Conservation (phyloP, 2,888 invertebrate species). For the Zhuqinia jingwanae region DNA sequence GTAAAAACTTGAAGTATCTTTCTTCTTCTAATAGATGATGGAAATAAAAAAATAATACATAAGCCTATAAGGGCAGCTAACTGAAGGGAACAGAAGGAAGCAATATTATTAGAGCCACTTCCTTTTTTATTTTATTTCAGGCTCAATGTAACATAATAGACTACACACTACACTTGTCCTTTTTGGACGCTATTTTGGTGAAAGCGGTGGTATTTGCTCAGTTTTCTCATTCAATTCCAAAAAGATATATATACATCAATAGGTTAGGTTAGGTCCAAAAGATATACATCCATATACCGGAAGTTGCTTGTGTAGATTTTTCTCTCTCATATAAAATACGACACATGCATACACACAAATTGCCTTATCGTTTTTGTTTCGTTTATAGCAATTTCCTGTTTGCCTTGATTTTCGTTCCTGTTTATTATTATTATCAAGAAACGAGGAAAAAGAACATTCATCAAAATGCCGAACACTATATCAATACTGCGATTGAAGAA, state of each 20-base stretch:
- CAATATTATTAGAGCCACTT: background rate
- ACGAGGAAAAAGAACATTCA: no score
- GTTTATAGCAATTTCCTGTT: background rate
- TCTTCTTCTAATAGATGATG: no score
- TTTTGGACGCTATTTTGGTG: slow-evolving; percentile 20
- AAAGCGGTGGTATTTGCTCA: slow-evolving; percentile 16
- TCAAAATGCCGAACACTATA: no score
- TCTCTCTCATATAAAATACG: no score
- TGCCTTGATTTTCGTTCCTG: background rate
- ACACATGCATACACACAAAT: background rate
- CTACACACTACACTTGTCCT: background rate
- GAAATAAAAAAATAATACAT: background rate
- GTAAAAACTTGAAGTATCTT: no score
- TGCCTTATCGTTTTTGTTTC: background rate
- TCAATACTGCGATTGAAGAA: no score
- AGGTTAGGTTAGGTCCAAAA: no score
- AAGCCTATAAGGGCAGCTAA: background rate
- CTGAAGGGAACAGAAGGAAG: background rate
- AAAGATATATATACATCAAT: no score
- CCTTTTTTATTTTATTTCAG: background rate
- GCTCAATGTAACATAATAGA: background rate
- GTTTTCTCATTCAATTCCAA: background rate
- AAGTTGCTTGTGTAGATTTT: background rate
- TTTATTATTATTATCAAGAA: background rate
- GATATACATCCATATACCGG: no score